Evolutionary conservation across 2,113 vertebrate genomes (phyloP), one percentile per base, ranked within the genome.

Genomic region (Alethe diademata): DNA sequence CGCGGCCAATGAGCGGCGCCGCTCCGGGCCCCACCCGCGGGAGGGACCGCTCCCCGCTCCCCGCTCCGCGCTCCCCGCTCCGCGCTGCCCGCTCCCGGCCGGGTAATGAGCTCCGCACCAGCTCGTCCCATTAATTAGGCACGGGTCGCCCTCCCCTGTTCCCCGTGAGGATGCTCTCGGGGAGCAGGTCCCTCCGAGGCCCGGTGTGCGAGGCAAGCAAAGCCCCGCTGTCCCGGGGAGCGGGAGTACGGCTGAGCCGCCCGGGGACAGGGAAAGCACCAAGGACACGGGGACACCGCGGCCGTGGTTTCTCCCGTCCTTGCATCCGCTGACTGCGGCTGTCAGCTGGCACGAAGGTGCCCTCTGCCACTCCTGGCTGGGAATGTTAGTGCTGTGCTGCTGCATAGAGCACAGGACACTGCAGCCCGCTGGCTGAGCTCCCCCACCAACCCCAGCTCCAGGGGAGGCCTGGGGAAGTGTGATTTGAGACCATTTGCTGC

Each of bases 171-270:
- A 67, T 11, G 58, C 20, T 57, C 20, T 31, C 19, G 3, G 20
- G 28, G 33, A 58, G 16, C 12, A 7, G 14, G 14, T 54, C 19
- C 5, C 25, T 71, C 8, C 12, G 14, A 9, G 11, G 60, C 61
- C 12, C 60, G 20, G 25, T 9, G 16, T 9, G 16, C 11, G 23
- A 54, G 38, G 20, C 51, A 35, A 12, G 15, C 18, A 24, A 48
- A 69, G 6, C 54, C 14, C 11, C 29, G 29, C 40, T 4, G 28
- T 2, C 40, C 1, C 17, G 2, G 47, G 22, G 24, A 45, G 20
- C 8, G 2, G n/a, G 15, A 6, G 3, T 26, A 45, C 11, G 3
- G 29, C 12, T 25, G 7, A 36, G 80, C 8, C n/a, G 11, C 5
- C 5, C 1, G 7, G 25, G 6, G 48, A 14, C 31, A 22, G 9